Conservation (phyloP, 1,140 invertebrate genomes). For the Phortica variegata region DNA sequence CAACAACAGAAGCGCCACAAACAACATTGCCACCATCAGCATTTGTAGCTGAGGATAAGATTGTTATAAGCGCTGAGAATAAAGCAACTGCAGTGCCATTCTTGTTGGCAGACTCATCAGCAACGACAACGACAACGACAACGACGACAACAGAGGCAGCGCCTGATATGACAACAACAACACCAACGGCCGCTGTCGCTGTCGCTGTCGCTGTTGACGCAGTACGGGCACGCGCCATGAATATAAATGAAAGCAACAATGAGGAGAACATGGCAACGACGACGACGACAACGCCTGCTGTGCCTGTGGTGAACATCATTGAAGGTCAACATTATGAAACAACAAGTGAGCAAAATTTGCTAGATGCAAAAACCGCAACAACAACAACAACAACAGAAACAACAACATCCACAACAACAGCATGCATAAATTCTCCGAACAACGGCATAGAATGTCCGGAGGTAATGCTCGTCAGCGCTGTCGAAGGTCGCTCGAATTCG, state of each 20-base stretch:
- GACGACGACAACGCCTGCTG: conserved; percentile 2
- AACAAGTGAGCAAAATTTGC: conserved; percentile 12
- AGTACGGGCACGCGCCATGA: conserved; percentile 48
- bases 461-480: conserved; percentile 33
- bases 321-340: conserved; percentile 40
- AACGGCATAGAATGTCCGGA: background rate
- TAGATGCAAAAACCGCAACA: conserved; percentile 15
- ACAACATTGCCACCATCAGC: conserved; percentile 11
- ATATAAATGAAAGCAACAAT: conserved; percentile 44
- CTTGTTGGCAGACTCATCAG: too few relatives aligned
- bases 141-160: conserved; percentile 14
- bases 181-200: too few relatives aligned
- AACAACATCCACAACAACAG: conserved; percentile 17
- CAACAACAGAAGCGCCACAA: conserved; percentile 8
- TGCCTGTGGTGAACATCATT: conserved; percentile 44
- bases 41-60: conserved; percentile 28
- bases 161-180: conserved; percentile 6
- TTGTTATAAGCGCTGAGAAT: conserved; percentile 44
- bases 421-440: conserved; percentile 19
- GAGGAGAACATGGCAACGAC: conserved; percentile 1
- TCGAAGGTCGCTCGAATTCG: conserved; percentile 35
- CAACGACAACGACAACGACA: conserved; percentile 18
- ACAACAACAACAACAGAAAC: conserved; percentile 7
- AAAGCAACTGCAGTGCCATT: conserved; percentile 40
- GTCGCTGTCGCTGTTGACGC: too few relatives aligned